phyloP scores from a whole-genome alignment of 2,797 vertebrate genomes.

The Arvicola amphibius region DNA sequence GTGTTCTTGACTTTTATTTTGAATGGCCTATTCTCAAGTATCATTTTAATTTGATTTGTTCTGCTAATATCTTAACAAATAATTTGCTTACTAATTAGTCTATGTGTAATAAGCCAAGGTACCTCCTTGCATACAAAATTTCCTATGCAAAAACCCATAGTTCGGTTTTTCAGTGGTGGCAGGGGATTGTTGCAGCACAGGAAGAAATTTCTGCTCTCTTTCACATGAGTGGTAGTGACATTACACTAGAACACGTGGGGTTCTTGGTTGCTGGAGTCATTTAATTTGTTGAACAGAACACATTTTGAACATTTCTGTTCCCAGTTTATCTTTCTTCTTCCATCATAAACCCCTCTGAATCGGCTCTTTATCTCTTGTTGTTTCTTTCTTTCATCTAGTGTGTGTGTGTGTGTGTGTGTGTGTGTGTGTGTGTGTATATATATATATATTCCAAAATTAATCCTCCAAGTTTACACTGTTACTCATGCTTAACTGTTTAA shows the following conservation, averaged over 20 bases:
- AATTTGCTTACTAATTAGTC: slow-evolving; percentile 81
- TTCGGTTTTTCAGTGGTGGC: not conserved
- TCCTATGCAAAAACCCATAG: not conserved
- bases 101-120: slow-evolving; percentile 29
- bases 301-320: slow-evolving; percentile 43
- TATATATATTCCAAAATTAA: slow-evolving; percentile 26
- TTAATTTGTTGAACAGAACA: slow-evolving; percentile 64
- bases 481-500: not conserved
- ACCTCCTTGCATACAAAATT: slow-evolving; percentile 28
- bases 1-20: slow-evolving; percentile 72
- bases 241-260: not conserved
- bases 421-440: too few species aligned
- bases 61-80: slow-evolving; percentile 80
- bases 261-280: slow-evolving; percentile 32
- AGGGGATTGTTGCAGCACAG: not conserved
- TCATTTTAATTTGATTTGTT: slow-evolving; percentile 78
- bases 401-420: too few species aligned
- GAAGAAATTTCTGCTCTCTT: slow-evolving; percentile 55
- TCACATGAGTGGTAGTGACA: slow-evolving; percentile 38
- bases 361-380: not conserved
- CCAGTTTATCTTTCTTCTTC: not conserved
- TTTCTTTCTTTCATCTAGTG: slow-evolving; percentile 1
- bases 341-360: not conserved
- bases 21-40: slow-evolving; percentile 62
- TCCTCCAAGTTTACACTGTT: slow-evolving; percentile 10